Evolutionary conservation across 2,113 vertebrate genomes (phyloP).

Genomic region (Albula glossodonta): DNA sequence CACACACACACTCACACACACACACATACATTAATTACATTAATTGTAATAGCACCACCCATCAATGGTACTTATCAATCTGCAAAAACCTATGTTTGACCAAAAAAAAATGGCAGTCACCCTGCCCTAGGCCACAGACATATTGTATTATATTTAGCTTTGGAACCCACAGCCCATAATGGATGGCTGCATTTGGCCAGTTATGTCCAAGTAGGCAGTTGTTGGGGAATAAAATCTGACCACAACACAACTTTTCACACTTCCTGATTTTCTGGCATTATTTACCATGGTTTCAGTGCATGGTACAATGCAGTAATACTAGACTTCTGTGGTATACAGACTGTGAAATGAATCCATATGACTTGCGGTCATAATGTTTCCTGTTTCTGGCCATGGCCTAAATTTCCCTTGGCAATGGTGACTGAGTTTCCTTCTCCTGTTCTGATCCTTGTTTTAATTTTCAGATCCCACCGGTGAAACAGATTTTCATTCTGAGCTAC

Average conservation of each 20-base stretch:
- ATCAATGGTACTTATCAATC: not conserved
- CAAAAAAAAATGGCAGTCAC: not conserved
- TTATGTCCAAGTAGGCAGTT: not conserved
- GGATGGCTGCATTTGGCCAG: not conserved
- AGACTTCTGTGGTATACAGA: not conserved
- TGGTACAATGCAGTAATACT: not conserved
- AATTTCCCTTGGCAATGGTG: conserved; percentile 11
- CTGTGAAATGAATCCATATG: conserved; percentile 7
- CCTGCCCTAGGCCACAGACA: not conserved
- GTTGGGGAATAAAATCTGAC: conserved; percentile 9
- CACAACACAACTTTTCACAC: conserved; percentile 17
- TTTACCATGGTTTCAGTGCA: not conserved
- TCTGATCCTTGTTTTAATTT: conserved; percentile 14
- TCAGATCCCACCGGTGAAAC: not conserved
- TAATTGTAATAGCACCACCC: not conserved
- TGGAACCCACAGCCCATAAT: not conserved
- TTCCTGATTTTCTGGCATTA: conserved; percentile 4
- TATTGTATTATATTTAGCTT: conserved; percentile 9
- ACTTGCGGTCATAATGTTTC: not conserved
- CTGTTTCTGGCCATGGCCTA: not conserved
- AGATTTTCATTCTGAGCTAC: conserved; percentile 18
- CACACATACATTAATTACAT: not conserved
- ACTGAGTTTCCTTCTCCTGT: conserved; percentile 8
- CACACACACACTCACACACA: too few species aligned
- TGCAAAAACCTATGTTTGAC: not conserved